Evolutionary conservation across 1,140 invertebrate species (phyloP).

Genomic region (Onthophagus taurus): DNA sequence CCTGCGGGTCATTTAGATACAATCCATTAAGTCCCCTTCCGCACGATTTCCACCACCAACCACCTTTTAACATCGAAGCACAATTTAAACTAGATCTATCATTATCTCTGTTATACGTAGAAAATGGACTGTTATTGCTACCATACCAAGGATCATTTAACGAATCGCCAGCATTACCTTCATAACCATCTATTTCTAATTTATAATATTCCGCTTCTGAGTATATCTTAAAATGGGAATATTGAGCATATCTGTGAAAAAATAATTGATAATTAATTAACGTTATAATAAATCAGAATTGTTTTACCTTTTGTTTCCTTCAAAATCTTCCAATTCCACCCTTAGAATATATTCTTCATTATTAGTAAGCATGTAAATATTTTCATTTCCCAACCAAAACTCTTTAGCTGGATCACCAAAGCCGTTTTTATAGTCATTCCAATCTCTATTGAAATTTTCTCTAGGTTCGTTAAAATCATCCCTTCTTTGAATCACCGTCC

Average conservation of each 20-base stretch:
- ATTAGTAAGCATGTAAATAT: constrained; percentile 91
- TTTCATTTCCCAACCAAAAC: constrained; percentile 91
- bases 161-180: constrained; percentile 82
- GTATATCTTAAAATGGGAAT: constrained; percentile 85
- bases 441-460: constrained; percentile 88
- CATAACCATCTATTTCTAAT: constrained; percentile 84
- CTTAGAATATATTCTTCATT: constrained; percentile 83
- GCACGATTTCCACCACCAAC: constrained; percentile 92
- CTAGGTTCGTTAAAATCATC: constrained; percentile 78
- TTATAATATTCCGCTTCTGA: constrained; percentile 87
- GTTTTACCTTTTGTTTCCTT: constrained; percentile 71
- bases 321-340: constrained; percentile 87
- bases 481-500: constrained; percentile 85
- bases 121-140: constrained; percentile 85
- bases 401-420: constrained; percentile 85
- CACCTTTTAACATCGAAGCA: constrained; percentile 85
- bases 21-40: constrained; percentile 79
- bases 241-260: constrained; percentile 69
- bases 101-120: constrained; percentile 85
- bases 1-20: constrained; percentile 79
- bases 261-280: constrained; percentile 1
- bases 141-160: constrained; percentile 89
- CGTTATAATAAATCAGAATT: neutral
- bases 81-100: constrained; percentile 83
- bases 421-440: constrained; percentile 92